Percentiles rank a stretch among this genome's conserved stretches.
These are phyloP conservation scores for Campopleginae sp. DNA, from an alignment of 2,888 invertebrate genomes.

Conservation along the genomic window DNA sequence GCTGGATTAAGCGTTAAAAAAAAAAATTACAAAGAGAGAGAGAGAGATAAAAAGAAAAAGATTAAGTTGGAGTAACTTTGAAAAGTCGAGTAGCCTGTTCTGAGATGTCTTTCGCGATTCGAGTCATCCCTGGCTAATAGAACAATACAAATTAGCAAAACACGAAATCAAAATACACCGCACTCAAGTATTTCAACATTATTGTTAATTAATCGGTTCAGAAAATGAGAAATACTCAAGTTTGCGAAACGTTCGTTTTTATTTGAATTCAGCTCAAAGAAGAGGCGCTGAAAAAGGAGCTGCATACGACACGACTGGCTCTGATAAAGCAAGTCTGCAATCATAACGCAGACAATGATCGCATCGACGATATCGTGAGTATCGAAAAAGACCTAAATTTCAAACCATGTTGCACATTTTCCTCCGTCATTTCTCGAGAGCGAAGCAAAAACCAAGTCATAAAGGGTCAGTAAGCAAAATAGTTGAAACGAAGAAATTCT, in stretches of 20 bases:
- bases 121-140: slow-evolving; percentile 56
- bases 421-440: slow-evolving; percentile 7
- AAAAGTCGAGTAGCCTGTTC: slow-evolving; percentile 49
- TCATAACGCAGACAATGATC: slow-evolving; percentile 86
- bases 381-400: slow-evolving; percentile 51
- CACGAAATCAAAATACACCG: background rate
- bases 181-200: slow-evolving; percentile 1
- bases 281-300: slow-evolving; percentile 91
- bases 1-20: background rate
- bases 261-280: slow-evolving; percentile 88
- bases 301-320: slow-evolving; percentile 91
- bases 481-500: background rate
- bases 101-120: slow-evolving; percentile 51
- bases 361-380: slow-evolving; percentile 87
- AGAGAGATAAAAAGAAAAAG: slow-evolving; percentile 5
- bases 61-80: slow-evolving; percentile 49
- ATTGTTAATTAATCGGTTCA: background rate
- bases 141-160: slow-evolving; percentile 6
- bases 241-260: slow-evolving; percentile 56
- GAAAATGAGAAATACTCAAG: slow-evolving; percentile 25
- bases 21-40: slow-evolving; percentile 3
- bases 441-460: background rate
- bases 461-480: background rate
- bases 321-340: slow-evolving; percentile 89
- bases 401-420: slow-evolving; percentile 40